Conservation (phyloP, 2,797 vertebrate species). For the Helostoma temminkii region DNA sequence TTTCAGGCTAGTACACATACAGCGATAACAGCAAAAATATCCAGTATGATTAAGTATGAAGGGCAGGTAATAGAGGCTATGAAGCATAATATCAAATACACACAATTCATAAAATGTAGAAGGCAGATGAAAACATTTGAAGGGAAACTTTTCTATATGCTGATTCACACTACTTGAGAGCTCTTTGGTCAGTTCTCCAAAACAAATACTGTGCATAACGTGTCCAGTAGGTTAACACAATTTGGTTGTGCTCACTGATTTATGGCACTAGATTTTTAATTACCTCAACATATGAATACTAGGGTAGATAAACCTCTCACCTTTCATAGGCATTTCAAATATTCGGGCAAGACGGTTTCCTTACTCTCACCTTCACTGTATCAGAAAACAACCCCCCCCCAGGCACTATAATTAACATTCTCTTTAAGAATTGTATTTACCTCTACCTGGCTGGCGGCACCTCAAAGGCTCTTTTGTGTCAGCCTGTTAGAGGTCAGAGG, state of each 20-base stretch:
- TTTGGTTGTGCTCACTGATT: neutral
- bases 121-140: neutral
- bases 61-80: neutral
- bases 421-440: slow-evolving; percentile 25
- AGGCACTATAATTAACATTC: slow-evolving; percentile 34
- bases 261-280: neutral
- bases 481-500: slow-evolving; percentile 44
- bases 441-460: slow-evolving; percentile 12
- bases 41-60: neutral
- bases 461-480: slow-evolving; percentile 45
- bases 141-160: neutral
- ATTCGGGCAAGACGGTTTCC: neutral
- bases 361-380: slow-evolving; percentile 8
- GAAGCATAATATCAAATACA: neutral
- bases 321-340: neutral
- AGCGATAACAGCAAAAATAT: neutral
- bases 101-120: neutral
- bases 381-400: neutral
- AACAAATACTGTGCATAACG: neutral
- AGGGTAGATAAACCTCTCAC: neutral
- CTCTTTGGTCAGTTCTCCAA: neutral
- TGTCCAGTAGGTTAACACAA: neutral
- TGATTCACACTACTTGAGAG: neutral
- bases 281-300: neutral
- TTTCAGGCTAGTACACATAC: neutral